Percentiles rank a stretch among this genome's conserved stretches.
Evolutionary conservation across 2,888 invertebrate genomes (phyloP).

Genomic region (Dynastes tityus): DNA sequence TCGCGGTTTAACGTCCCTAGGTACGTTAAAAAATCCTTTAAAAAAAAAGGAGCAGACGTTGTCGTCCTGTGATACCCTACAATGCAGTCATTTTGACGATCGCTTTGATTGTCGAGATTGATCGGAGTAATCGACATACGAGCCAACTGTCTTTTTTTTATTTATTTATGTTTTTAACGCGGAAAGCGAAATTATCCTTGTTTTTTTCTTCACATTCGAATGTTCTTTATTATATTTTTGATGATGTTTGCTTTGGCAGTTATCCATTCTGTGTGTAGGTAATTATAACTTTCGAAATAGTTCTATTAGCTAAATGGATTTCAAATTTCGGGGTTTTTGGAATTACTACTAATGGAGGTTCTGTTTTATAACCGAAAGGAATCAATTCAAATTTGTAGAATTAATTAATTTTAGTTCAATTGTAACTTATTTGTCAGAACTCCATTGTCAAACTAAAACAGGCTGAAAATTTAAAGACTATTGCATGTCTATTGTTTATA

Average conservation of each 20-base stretch:
- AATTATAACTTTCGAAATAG: background rate
- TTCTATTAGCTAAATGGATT: too few species aligned
- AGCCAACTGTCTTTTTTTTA: background rate
- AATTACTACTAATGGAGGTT: too few species aligned
- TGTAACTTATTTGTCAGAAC: too few species aligned
- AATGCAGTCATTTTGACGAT: constrained; percentile 15
- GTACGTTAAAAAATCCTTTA: background rate
- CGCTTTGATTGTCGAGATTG: constrained; percentile 35
- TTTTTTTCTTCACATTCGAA: background rate
- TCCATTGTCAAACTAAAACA: too few species aligned
- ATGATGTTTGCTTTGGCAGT: too few species aligned
- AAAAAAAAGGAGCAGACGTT: constrained; percentile 1
- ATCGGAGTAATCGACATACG: constrained; percentile 24
- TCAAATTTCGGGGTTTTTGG: too few species aligned
- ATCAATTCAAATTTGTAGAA: too few species aligned
- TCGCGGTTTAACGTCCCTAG: background rate
- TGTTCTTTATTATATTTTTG: background rate
- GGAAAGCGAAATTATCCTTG: background rate
- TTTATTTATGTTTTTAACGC: background rate
- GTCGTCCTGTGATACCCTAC: constrained; percentile 1
- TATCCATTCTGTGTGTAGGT: too few species aligned
- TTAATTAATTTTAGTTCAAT: too few species aligned
- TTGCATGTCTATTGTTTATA: too few species aligned
- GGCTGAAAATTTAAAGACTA: too few species aligned
- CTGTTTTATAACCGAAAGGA: too few species aligned